Evolutionary conservation across 1,140 invertebrate genomes (phyloP).

Genomic region (Manduca sexta): DNA sequence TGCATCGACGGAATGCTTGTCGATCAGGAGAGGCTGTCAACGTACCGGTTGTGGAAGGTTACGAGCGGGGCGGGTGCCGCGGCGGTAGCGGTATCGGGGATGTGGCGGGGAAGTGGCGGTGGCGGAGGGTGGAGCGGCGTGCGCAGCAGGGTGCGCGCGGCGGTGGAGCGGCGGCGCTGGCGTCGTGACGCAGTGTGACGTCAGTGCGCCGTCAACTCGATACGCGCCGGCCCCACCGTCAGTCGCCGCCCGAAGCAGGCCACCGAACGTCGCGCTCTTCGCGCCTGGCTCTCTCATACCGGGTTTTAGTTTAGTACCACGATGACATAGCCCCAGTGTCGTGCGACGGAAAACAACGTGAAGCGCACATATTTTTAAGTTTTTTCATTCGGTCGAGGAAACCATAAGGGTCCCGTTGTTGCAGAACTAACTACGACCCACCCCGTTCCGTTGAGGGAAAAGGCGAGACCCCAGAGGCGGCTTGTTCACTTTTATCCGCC

Average conservation of each 20-base stretch:
- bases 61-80: constrained; percentile 35
- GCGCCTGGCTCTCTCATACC: constrained; percentile 61
- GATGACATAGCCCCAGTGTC: constrained; percentile 67
- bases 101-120: constrained; percentile 30
- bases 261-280: constrained; percentile 61
- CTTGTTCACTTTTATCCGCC: constrained; percentile 64
- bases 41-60: constrained; percentile 60
- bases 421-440: constrained; percentile 66
- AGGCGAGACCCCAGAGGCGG: constrained; percentile 61
- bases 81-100: constrained; percentile 24
- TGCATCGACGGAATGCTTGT: constrained; percentile 33
- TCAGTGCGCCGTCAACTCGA: constrained; percentile 66
- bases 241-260: constrained; percentile 70
- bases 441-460: constrained; percentile 60
- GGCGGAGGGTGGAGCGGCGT: constrained; percentile 23
- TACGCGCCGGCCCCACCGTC: constrained; percentile 54
- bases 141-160: constrained; percentile 46
- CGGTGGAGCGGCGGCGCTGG: constrained; percentile 56
- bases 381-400: constrained; percentile 64
- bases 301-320: constrained; percentile 69
- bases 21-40: constrained; percentile 42
- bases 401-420: constrained; percentile 67
- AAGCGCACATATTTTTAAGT: constrained; percentile 67
- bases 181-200: constrained; percentile 74
- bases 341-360: constrained; percentile 59